These are phyloP conservation scores for Sebastes fasciatus DNA, from an alignment of 2,113 vertebrate genomes.

Conservation along the genomic window DNA sequence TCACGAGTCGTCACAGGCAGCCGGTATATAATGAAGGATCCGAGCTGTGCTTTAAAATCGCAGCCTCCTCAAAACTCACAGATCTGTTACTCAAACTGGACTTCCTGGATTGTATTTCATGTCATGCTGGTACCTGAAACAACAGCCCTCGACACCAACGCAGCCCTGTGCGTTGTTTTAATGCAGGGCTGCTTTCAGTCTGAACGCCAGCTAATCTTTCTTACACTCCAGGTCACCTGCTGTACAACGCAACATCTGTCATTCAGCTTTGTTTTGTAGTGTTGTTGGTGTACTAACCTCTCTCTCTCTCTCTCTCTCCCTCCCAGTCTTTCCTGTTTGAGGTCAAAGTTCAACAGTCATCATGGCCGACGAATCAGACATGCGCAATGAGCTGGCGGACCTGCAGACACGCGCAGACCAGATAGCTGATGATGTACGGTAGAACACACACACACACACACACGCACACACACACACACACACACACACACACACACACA, in stretches of 20 bases:
- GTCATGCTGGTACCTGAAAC: neutral
- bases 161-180: neutral
- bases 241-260: neutral
- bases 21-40: neutral
- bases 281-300: conserved; percentile 20
- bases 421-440: conserved; percentile 93
- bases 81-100: neutral
- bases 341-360: conserved; percentile 71
- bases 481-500: conserved; percentile 7
- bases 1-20: neutral
- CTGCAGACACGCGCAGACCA: conserved; percentile 97
- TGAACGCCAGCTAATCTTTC: neutral
- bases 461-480: conserved; percentile 12
- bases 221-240: neutral
- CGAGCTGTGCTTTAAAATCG: neutral
- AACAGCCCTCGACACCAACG: neutral
- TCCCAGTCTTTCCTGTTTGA: conserved; percentile 63
- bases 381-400: conserved; percentile 98
- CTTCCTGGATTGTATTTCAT: neutral
- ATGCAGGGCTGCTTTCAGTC: neutral
- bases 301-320: neutral
- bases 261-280: neutral
- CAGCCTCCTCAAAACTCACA: neutral
- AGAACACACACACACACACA: conserved; percentile 7
- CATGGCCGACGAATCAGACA: conserved; percentile 97